Base-by-base conservation (phyloP, 1,140 invertebrate species). In the Homalodisca vitripennis region DNA sequence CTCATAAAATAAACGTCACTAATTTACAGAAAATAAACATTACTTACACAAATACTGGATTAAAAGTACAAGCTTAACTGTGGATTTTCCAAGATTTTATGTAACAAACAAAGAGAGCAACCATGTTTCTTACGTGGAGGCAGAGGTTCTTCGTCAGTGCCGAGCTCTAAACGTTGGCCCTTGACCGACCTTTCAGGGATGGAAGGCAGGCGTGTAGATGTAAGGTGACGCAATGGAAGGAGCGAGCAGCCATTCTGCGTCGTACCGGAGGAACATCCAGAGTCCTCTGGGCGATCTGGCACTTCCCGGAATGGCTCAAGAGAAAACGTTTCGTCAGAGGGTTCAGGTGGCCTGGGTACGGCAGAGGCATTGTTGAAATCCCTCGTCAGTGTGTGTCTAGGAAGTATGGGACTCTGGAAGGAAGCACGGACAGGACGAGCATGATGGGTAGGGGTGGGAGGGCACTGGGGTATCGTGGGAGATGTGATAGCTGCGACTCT, bases 401-500 rank as follows among this genome's bases (percentile, higher is more conserved):
- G 27, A 2, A 12, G 75, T 76, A 73, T 34, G 74, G 66, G 72
- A 77, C 76, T 46, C 71, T 76, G 66, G 79, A 78, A 51, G 73
- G 60, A 62, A 73, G 76, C 34, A 75, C 74, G 22, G 76, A 70
- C 47, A 70, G 85, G 83, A 51, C 88, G 82, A 10, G 90, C 89
- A 75, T 91, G 90, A 79, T 93, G 92, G 0, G 91, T 93, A 0
- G 92, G 91, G 0, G 91, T 93, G 0, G 92, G 91, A 6, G 89
- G 91, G 77, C 92, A 94, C 31, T 88, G 82, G 0, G 81, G 76
- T 62, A 81, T 46, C 0, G 64, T 63, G 14, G 68, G 47, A 67
- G 20, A 74, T 1, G 57, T 64, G 27, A 69, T 32, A 1, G 51
- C 75, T 22, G 70, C 67, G 17, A 72, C 70, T 30, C 73, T 67